phyloP scores from a whole-genome alignment of 2,113 vertebrate genomes.

The Mus spicilegus region DNA sequence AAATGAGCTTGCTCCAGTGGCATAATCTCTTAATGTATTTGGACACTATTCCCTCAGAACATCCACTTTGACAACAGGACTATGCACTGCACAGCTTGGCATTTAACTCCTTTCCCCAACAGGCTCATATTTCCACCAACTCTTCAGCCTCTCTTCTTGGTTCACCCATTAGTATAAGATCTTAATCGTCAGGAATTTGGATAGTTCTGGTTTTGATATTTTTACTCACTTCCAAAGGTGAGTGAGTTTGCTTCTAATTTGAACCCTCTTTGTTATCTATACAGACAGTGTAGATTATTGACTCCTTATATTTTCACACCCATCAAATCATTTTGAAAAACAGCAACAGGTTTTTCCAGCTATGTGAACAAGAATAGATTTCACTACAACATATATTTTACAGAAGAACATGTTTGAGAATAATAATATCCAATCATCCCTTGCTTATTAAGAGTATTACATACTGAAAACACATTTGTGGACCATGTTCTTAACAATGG shows the following conservation, averaged over 20 bases:
- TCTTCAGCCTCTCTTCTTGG: not conserved
- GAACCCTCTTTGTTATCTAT: not conserved
- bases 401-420: not conserved
- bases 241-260: not conserved
- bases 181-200: not conserved
- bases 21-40: conserved; percentile 39
- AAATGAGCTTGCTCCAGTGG: conserved; percentile 15
- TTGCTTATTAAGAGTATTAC: not conserved
- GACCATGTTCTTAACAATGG: not conserved
- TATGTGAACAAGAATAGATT: not conserved
- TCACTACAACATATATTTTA: not conserved
- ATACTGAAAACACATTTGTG: not conserved
- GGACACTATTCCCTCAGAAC: not conserved
- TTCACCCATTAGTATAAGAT: not conserved
- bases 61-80: not conserved
- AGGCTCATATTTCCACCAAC: fast-evolving
- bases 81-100: not conserved
- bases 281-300: not conserved
- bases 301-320: not conserved
- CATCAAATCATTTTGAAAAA: conserved; percentile 7
- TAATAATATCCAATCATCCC: not conserved
- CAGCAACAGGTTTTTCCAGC: not conserved
- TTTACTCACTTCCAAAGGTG: not conserved
- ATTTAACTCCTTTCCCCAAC: not conserved
- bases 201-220: not conserved